Percentiles rank a stretch among this genome's conserved stretches.
phyloP scores from a whole-genome alignment of 1,140 invertebrate genomes.

The Phymastichus coffea region DNA sequence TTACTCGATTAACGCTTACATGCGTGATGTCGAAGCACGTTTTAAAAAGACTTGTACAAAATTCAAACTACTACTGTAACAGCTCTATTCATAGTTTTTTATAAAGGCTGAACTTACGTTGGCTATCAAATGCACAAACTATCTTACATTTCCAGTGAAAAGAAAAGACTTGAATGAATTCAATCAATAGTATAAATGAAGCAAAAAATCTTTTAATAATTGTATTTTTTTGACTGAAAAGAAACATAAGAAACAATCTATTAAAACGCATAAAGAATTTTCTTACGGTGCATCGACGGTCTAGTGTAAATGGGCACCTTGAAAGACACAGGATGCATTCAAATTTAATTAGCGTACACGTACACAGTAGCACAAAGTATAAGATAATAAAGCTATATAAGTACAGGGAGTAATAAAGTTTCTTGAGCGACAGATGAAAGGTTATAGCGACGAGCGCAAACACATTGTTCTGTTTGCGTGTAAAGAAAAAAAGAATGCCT shows the following conservation, averaged over 20 bases:
- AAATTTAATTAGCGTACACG: conserved; percentile 7
- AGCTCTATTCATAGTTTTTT: conserved; percentile 5
- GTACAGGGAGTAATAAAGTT: conserved; percentile 7
- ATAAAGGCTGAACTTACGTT: background rate
- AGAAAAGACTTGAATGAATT: background rate
- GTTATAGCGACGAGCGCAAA: background rate
- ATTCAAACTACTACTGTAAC: conserved; percentile 2
- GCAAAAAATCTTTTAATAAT: background rate
- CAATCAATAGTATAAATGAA: background rate
- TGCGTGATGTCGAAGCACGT: background rate
- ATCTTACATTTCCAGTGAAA: conserved; percentile 1
- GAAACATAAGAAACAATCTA: background rate
- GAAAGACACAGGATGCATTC: background rate
- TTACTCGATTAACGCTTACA: background rate
- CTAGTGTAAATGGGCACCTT: background rate
- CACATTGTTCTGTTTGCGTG: background rate
- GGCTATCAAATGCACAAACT: background rate
- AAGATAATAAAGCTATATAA: no score
- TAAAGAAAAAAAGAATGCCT: no score
- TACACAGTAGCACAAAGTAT: background rate
- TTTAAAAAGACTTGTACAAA: conserved; percentile 8
- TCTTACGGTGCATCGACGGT: background rate
- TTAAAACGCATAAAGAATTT: background rate
- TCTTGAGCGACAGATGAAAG: conserved; percentile 5
- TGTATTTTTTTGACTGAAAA: background rate